phyloP scores from a whole-genome alignment of 2,888 invertebrate species.

The Cheilosia pagana region DNA sequence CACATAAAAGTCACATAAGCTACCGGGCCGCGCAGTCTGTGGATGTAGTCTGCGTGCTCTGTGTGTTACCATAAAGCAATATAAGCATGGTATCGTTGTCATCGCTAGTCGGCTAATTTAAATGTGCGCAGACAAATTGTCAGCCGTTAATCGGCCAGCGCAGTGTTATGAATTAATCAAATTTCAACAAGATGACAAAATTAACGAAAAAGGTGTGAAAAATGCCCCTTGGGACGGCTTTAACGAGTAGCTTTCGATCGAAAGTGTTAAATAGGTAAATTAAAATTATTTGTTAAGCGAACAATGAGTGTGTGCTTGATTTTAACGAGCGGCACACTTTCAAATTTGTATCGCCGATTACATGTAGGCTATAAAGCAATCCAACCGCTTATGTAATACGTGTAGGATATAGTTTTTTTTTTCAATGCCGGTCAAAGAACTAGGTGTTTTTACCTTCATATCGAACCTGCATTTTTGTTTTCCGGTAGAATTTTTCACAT shows the following conservation, averaged over 20 bases:
- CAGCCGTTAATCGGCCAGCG: conserved; percentile 41
- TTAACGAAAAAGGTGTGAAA: conserved; percentile 43
- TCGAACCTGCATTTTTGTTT: conserved; percentile 28
- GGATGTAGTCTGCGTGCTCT: not conserved
- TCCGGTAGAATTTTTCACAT: conserved; percentile 45
- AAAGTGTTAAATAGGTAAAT: conserved; percentile 32
- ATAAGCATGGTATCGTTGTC: conserved; percentile 50
- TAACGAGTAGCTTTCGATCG: conserved; percentile 33
- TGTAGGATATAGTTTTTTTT: not conserved
- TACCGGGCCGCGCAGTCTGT: conserved; percentile 26
- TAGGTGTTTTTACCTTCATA: conserved; percentile 25
- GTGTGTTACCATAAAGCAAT: conserved; percentile 31
- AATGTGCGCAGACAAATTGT: conserved; percentile 51
- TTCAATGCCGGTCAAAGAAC: conserved; percentile 47
- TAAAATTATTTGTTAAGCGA: not conserved
- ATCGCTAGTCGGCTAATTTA: conserved; percentile 59
- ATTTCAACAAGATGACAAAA: conserved; percentile 22
- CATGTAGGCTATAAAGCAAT: not conserved
- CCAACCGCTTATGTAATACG: conserved; percentile 11
- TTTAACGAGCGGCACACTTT: conserved; percentile 40
- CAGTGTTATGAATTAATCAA: conserved; percentile 53
- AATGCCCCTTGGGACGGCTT: conserved; percentile 25
- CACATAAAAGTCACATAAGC: conserved; percentile 52
- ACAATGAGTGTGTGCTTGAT: conserved; percentile 17
- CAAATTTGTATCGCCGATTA: conserved; percentile 14